These are phyloP conservation scores for Phrynocephalus vlangalii DNA, from an alignment of 2,797 vertebrate species.

Conservation along the genomic window DNA sequence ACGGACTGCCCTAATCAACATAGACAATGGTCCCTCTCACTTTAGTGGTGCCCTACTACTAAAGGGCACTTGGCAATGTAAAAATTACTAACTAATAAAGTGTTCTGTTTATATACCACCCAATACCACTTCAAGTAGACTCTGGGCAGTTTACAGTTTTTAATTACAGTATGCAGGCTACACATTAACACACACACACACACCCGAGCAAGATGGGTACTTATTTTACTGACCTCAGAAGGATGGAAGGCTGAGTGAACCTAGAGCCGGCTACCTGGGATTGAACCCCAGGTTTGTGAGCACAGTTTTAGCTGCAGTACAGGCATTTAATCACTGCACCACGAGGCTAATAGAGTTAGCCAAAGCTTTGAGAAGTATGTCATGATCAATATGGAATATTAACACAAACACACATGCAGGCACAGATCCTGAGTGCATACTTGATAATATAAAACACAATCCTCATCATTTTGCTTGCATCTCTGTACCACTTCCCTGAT, in stretches of 20 bases:
- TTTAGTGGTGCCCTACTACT: neutral
- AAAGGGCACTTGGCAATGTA: neutral
- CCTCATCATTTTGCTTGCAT: neutral
- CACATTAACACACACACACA: too few species aligned
- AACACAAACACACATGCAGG: neutral
- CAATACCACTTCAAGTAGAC: too few species aligned
- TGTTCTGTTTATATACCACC: too few species aligned
- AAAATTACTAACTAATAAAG: neutral
- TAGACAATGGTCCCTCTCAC: neutral
- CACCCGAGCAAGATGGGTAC: too few species aligned
- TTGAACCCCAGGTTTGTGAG: too few species aligned
- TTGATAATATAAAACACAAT: neutral
- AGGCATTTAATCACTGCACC: too few species aligned
- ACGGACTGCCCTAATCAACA: constrained; percentile 5
- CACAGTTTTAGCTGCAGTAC: too few species aligned
- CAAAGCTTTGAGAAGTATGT: neutral
- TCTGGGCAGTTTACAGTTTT: too few species aligned
- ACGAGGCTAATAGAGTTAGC: neutral
- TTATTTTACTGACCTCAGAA: too few species aligned
- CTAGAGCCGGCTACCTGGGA: too few species aligned
- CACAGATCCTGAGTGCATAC: neutral
- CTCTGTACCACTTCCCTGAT: neutral
- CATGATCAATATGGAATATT: neutral
- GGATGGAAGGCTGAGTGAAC: too few species aligned
- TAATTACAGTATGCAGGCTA: too few species aligned